Evolutionary conservation across 2,888 invertebrate species (phyloP).

Genomic region (Torymus auratus): DNA sequence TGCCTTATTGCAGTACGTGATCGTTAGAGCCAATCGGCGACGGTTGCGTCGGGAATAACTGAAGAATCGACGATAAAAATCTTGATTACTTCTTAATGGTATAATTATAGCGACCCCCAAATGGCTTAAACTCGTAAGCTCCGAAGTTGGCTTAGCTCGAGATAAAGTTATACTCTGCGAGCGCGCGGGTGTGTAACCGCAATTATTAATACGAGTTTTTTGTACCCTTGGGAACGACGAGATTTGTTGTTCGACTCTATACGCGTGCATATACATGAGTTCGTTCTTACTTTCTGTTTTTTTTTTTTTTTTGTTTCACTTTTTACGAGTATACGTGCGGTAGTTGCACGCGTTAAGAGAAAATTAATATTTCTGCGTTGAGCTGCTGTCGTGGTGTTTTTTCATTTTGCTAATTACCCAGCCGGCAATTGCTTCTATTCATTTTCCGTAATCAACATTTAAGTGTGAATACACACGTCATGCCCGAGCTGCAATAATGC

Average conservation of each 20-base stretch:
- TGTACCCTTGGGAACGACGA: no score
- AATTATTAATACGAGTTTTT: conserved; percentile 9
- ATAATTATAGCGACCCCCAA: conserved; percentile 37
- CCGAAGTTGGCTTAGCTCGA: background rate
- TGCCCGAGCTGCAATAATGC: background rate
- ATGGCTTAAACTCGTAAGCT: conserved; percentile 13
- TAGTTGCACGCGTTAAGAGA: no score
- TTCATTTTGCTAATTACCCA: background rate
- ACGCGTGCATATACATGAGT: no score
- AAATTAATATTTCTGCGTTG: no score
- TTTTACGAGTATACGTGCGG: no score
- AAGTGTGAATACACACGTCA: conserved; percentile 10
- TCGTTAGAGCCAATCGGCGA: conserved; percentile 41
- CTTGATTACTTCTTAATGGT: conserved; percentile 48
- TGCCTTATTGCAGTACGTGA: conserved; percentile 52
- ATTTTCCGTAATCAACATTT: background rate
- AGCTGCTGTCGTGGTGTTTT: no score
- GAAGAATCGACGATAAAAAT: conserved; percentile 50
- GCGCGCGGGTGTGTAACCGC: background rate
- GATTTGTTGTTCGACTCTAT: no score
- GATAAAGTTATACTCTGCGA: background rate
- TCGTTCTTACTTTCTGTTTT: no score
- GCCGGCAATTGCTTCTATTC: background rate
- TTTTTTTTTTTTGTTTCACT: no score
- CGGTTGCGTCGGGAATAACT: conserved; percentile 37